These are phyloP conservation scores for Hypanus sabinus DNA, from an alignment of 2,113 vertebrate species.

Conservation along the genomic window DNA sequence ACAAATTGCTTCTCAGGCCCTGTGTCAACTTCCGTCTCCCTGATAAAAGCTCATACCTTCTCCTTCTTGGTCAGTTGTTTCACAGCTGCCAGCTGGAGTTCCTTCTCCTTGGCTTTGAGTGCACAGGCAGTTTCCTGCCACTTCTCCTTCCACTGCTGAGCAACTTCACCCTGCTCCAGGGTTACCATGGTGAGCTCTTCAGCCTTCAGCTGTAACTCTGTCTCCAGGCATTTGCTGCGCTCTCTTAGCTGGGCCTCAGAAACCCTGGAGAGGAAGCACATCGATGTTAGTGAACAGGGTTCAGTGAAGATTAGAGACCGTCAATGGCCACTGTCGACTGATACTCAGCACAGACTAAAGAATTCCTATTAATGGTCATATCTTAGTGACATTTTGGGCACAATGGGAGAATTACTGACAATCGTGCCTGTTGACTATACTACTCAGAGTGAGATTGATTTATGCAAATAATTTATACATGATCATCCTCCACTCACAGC, in stretches of 20 bases:
- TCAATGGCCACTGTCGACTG: neutral
- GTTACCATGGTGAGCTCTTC: conserved; percentile 42
- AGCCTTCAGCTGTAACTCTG: conserved; percentile 44
- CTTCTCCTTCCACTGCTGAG: conserved; percentile 54
- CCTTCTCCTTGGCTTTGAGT: conserved; percentile 51
- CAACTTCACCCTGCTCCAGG: conserved; percentile 49
- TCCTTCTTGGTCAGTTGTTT: conserved; percentile 40
- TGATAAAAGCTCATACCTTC: conserved; percentile 38
- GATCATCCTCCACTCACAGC: neutral
- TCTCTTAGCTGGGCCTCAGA: conserved; percentile 43
- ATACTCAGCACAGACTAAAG: too few species aligned
- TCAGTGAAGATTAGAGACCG: neutral
- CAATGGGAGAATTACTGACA: too few species aligned
- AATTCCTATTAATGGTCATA: too few species aligned
- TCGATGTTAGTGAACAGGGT: neutral
- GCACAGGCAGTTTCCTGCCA: conserved; percentile 54
- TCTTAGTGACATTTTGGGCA: too few species aligned
- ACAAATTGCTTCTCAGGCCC: neutral
- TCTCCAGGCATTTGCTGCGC: conserved; percentile 39
- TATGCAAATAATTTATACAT: too few species aligned
- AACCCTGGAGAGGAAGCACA: conserved; percentile 8
- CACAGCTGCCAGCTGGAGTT: conserved; percentile 45
- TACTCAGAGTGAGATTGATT: too few species aligned
- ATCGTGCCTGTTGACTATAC: too few species aligned
- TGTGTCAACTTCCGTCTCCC: too few species aligned